Evolutionary conservation across 2,888 invertebrate species (phyloP).

Genomic region (Plemyria rubiginata): DNA sequence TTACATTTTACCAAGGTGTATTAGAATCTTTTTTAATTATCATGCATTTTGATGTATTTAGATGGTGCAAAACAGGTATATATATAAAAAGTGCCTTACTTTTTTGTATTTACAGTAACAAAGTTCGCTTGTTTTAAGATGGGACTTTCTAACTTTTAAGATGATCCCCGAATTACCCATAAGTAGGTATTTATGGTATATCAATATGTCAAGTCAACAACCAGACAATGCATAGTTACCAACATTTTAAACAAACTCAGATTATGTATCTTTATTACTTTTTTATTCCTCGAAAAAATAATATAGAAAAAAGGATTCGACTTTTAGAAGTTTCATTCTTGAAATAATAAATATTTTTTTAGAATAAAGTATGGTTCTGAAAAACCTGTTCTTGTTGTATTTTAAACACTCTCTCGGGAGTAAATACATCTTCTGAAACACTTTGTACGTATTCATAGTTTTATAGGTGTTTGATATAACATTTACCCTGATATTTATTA

Average conservation of each 20-base stretch:
- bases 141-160: slow-evolving; percentile 1
- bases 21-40: slow-evolving; percentile 7
- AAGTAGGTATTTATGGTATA: neutral
- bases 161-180: neutral
- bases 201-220: slow-evolving; percentile 1
- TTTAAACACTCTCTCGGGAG: neutral
- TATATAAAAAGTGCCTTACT: slow-evolving; percentile 9
- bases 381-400: neutral
- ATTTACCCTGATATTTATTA: slow-evolving; percentile 40
- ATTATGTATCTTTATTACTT: neutral
- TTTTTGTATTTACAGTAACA: slow-evolving; percentile 18
- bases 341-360: too few species aligned
- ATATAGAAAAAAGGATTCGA: neutral
- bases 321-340: neutral
- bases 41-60: slow-evolving; percentile 10
- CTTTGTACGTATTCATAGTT: slow-evolving; percentile 3
- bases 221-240: slow-evolving; percentile 1
- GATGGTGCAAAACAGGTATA: slow-evolving; percentile 11
- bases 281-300: neutral
- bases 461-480: neutral
- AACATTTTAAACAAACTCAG: neutral
- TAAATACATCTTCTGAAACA: slow-evolving; percentile 9
- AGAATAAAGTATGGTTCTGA: neutral
- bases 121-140: slow-evolving; percentile 7
- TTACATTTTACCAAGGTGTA: slow-evolving; percentile 2